A percentile compares a stretch with the other conserved stretches of the same genome.
phyloP scores from a whole-genome alignment of 1,140 invertebrate genomes.

The Drosophila seguyi region DNA sequence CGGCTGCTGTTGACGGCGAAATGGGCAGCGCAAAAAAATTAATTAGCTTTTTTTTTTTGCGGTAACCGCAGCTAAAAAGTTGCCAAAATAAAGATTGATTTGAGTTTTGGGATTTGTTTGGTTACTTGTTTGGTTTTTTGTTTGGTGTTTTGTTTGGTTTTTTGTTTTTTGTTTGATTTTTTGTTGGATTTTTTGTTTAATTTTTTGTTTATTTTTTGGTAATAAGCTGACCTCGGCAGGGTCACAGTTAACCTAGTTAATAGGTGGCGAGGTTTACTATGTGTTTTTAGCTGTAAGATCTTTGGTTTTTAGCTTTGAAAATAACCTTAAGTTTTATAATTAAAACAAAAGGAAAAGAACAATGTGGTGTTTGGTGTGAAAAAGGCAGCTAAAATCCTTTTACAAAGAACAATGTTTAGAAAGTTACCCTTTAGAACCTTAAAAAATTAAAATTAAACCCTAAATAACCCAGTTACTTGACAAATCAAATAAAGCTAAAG shows the following conservation, averaged over 20 bases:
- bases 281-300: neutral
- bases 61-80: conserved; percentile 29
- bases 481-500: neutral
- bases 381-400: too few relatives aligned
- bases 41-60: conserved; percentile 54
- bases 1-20: conserved; percentile 20
- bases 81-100: conserved; percentile 46
- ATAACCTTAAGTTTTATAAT: neutral
- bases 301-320: neutral
- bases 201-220: neutral
- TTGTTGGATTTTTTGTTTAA: neutral
- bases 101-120: conserved; percentile 16
- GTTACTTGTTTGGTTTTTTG: neutral
- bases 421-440: neutral
- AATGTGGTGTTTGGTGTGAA: too few relatives aligned
- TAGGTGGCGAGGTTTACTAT: neutral
- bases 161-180: neutral
- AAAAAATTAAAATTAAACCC: neutral
- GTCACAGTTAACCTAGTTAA: neutral
- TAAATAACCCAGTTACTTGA: neutral
- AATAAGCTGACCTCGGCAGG: conserved; percentile 1
- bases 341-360: too few relatives aligned
- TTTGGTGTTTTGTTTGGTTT: neutral
- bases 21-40: conserved; percentile 34
- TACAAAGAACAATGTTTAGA: too few relatives aligned